Evolutionary conservation across 2,797 vertebrate genomes (phyloP).

Genomic region (Salarias fasciatus): DNA sequence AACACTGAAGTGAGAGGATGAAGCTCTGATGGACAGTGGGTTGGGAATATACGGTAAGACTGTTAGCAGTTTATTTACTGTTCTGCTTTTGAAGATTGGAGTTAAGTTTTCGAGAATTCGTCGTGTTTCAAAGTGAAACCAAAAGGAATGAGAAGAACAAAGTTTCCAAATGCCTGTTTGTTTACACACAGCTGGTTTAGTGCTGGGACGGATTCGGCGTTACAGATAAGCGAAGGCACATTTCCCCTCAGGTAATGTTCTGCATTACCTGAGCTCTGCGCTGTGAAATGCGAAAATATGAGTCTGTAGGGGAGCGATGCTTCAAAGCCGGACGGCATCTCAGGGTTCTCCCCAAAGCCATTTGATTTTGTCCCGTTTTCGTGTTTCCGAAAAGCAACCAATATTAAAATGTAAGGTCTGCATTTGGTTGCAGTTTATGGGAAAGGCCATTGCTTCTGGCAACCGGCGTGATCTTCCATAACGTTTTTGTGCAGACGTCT

Average conservation of each 20-base stretch:
- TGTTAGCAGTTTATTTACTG: too few species aligned
- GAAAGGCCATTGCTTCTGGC: slow-evolving; percentile 10
- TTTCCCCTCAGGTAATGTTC: slow-evolving; percentile 13
- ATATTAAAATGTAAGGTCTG: background rate
- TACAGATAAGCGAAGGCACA: background rate
- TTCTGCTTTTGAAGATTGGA: too few species aligned
- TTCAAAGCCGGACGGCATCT: slow-evolving; percentile 42
- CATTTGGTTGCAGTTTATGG: background rate
- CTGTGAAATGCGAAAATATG: slow-evolving; percentile 37
- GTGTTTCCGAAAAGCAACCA: slow-evolving; percentile 18
- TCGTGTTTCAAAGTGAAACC: background rate
- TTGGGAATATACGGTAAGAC: background rate
- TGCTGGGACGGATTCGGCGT: background rate
- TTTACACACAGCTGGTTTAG: too few species aligned
- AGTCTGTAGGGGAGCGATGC: slow-evolving; percentile 26
- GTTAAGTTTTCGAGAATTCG: too few species aligned
- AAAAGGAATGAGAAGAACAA: background rate
- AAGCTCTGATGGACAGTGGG: background rate
- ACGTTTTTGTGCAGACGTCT: slow-evolving; percentile 44
- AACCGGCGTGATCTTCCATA: slow-evolving; percentile 31
- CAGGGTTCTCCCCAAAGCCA: slow-evolving; percentile 23
- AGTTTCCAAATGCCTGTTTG: too few species aligned
- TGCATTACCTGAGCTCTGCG: too few species aligned
- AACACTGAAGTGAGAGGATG: background rate
- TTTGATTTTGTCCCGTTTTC: slow-evolving; percentile 23